A percentile compares a stretch with the other conserved stretches of the same genome.
phyloP scores from a whole-genome alignment of 2,888 invertebrate species.

The Gari tellinella region DNA sequence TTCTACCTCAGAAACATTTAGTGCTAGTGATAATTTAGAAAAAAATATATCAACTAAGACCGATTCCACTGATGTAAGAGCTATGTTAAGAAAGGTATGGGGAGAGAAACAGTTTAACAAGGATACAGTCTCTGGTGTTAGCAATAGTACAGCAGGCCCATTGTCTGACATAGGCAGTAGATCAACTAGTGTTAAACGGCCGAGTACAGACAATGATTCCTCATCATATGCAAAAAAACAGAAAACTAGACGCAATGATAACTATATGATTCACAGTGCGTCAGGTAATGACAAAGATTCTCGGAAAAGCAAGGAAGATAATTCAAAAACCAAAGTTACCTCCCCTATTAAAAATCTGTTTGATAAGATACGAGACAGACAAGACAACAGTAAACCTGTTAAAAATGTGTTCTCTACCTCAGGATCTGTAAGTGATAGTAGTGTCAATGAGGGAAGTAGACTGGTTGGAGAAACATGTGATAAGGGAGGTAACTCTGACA shows the following conservation, averaged over 20 bases:
- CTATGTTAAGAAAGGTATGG: constrained; percentile 65
- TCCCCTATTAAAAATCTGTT: constrained; percentile 54
- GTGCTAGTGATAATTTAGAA: neutral
- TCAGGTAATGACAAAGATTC: neutral
- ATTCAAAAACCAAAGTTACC: constrained; percentile 11
- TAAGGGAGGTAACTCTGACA: neutral
- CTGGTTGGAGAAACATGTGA: constrained; percentile 4
- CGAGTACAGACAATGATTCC: too few species aligned
- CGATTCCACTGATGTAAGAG: constrained; percentile 53
- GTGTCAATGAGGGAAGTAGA: neutral
- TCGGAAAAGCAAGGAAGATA: neutral
- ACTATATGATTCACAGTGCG: neutral
- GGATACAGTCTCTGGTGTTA: constrained; percentile 10
- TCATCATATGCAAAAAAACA: too few species aligned
- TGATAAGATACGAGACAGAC: constrained; percentile 22
- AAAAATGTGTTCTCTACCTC: neutral
- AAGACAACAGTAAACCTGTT: neutral
- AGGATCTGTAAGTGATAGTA: neutral
- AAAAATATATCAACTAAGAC: neutral
- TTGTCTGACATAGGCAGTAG: neutral
- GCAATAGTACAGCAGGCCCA: neutral
- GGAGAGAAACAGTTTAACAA: constrained; percentile 50
- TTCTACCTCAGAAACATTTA: neutral
- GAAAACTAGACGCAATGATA: too few species aligned
- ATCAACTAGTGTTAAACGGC: too few species aligned